Conservation (phyloP, 2,797 vertebrate genomes). For the Chaetophractus vellerosus region DNA sequence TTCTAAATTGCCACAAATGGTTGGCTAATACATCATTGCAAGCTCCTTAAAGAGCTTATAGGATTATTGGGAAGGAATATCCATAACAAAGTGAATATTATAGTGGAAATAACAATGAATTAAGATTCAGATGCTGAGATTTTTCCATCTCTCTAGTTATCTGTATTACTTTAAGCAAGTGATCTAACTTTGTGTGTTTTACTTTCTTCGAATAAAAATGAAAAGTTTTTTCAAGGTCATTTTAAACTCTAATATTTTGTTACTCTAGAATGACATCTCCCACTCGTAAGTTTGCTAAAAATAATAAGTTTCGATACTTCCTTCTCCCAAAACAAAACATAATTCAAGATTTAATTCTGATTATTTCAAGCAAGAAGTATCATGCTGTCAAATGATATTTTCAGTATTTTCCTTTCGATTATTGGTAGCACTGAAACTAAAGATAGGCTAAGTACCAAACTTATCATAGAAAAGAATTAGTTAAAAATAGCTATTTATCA, state of each 20-base stretch:
- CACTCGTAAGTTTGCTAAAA: background rate
- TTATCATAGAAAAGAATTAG: constrained; percentile 21
- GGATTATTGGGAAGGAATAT: background rate
- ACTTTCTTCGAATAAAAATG: background rate
- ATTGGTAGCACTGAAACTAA: constrained; percentile 1
- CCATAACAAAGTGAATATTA: background rate
- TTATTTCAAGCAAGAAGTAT: constrained; percentile 27
- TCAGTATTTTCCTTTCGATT: background rate
- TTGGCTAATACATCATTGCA: background rate
- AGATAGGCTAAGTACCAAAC: background rate
- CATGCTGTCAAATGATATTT: background rate
- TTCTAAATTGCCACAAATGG: background rate
- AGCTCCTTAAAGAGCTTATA: background rate
- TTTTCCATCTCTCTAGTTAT: background rate
- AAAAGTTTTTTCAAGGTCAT: background rate
- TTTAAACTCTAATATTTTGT: background rate
- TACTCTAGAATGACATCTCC: background rate
- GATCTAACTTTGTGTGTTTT: background rate
- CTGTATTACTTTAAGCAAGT: constrained; percentile 4
- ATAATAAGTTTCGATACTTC: background rate
- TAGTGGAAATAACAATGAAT: background rate
- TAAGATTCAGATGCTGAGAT: background rate
- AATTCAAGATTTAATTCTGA: background rate
- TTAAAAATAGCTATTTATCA: background rate
- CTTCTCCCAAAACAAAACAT: background rate